Conservation (phyloP, 1,140 invertebrate genomes). For the Drosophila pandora region DNA sequence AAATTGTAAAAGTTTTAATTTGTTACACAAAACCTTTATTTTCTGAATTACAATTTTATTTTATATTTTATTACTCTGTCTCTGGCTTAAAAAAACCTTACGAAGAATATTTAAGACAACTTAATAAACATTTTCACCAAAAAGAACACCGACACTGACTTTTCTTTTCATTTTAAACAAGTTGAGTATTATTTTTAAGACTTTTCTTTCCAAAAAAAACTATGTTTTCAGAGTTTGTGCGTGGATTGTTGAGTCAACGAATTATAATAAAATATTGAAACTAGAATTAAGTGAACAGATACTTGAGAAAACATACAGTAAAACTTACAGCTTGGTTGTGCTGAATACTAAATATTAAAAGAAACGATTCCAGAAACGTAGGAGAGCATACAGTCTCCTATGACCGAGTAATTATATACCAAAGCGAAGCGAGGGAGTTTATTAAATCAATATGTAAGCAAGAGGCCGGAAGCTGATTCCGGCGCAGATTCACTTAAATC, state of each 20-base stretch:
- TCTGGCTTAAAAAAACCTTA: conserved; percentile 35
- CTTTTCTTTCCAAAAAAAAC: not conserved
- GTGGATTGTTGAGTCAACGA: conserved; percentile 34
- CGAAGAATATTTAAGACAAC: conserved; percentile 7
- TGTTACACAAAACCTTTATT: conserved; percentile 16
- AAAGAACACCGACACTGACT: conserved; percentile 17
- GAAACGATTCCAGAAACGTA: conserved; percentile 24
- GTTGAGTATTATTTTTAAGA: not conserved
- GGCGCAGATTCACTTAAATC: conserved; percentile 41
- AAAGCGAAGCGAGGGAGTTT: conserved; percentile 13
- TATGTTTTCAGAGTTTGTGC: conserved; percentile 5
- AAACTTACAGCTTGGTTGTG: conserved; percentile 72
- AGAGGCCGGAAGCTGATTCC: conserved; percentile 1
- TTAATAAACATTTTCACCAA: conserved; percentile 25
- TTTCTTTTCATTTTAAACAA: conserved; percentile 33
- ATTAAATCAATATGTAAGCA: conserved; percentile 39
- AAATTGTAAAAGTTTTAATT: conserved; percentile 41
- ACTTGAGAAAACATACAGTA: conserved; percentile 12
- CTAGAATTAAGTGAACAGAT: conserved; percentile 21
- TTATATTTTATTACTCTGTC: conserved; percentile 29
- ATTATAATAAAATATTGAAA: conserved; percentile 17
- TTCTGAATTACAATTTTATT: conserved; percentile 27
- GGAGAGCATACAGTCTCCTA: not conserved
- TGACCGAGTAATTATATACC: conserved; percentile 12
- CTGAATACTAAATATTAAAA: conserved; percentile 57